phyloP scores from a whole-genome alignment of 2,797 vertebrate species.

The Todus mexicanus region DNA sequence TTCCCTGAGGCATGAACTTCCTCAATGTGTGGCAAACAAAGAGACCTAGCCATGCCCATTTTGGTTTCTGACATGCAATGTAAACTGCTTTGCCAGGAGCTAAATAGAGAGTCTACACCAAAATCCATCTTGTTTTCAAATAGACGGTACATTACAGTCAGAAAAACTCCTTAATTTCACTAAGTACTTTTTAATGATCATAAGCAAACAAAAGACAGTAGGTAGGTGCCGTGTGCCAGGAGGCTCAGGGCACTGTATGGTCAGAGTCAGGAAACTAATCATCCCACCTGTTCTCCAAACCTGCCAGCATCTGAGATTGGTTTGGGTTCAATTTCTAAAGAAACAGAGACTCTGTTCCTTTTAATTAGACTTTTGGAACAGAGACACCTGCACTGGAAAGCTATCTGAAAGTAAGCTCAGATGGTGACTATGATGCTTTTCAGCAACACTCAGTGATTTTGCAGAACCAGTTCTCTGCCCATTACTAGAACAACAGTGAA shows the following conservation, averaged over 20 bases:
- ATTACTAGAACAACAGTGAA: neutral
- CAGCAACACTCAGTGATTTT: neutral
- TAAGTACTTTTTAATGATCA: slow-evolving; percentile 72
- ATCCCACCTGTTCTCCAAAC: slow-evolving; percentile 44
- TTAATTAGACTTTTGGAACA: slow-evolving; percentile 35
- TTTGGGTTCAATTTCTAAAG: slow-evolving; percentile 33
- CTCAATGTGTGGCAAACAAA: neutral
- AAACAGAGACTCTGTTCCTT: slow-evolving; percentile 2
- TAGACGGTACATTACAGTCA: neutral
- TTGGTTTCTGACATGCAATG: neutral
- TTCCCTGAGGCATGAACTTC: neutral
- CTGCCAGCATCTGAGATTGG: slow-evolving; percentile 3
- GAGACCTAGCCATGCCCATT: neutral
- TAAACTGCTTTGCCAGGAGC: neutral
- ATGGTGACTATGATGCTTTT: neutral
- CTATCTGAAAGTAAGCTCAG: neutral
- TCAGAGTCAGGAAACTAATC: slow-evolving; percentile 43
- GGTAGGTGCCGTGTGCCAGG: slow-evolving; percentile 10
- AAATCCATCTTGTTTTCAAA: neutral
- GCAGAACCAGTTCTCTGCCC: neutral
- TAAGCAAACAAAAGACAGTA: slow-evolving; percentile 41
- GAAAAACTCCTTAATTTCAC: slow-evolving; percentile 32
- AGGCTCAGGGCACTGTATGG: neutral
- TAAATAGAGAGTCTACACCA: neutral
- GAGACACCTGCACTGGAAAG: slow-evolving; percentile 18